These are phyloP conservation scores for Chauna torquata DNA, from an alignment of 2,113 vertebrate genomes.

Conservation along the genomic window DNA sequence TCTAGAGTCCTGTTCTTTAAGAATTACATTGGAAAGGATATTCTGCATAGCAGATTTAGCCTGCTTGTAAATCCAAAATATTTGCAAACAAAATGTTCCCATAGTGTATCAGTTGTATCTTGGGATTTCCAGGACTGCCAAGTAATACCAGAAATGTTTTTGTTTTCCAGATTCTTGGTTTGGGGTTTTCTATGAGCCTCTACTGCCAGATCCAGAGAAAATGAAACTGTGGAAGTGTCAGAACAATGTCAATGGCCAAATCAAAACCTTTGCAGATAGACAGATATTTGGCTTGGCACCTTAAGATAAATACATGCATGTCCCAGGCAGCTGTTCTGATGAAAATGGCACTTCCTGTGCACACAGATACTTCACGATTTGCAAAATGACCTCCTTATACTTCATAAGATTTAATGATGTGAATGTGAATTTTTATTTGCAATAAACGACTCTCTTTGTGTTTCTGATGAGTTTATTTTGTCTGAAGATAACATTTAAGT, in stretches of 20 bases:
- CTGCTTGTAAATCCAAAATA: conserved; percentile 46
- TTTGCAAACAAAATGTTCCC: conserved; percentile 44
- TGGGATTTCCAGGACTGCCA: conserved; percentile 34
- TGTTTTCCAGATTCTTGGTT: conserved; percentile 77
- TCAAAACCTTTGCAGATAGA: conserved; percentile 29
- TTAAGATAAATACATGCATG: neutral
- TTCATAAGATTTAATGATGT: conserved; percentile 33
- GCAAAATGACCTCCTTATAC: conserved; percentile 33
- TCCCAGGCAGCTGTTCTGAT: conserved; percentile 1
- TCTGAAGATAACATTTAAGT: conserved; percentile 2
- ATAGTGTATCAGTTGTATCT: neutral
- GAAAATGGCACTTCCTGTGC: neutral
- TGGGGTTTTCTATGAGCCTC: conserved; percentile 79
- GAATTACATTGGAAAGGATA: neutral
- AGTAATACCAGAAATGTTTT: conserved; percentile 60
- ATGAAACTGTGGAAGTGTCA: conserved; percentile 55
- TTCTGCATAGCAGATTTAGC: conserved; percentile 50
- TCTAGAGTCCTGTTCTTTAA: neutral
- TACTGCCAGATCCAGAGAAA: conserved; percentile 77
- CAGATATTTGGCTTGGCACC: conserved; percentile 43
- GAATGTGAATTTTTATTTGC: conserved; percentile 40
- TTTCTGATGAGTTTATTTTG: conserved; percentile 13
- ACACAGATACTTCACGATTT: neutral
- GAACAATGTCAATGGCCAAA: conserved; percentile 27
- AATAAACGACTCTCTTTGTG: conserved; percentile 55